Evolutionary conservation across 2,113 vertebrate species (phyloP).

Genomic region (Pipra filicauda): DNA sequence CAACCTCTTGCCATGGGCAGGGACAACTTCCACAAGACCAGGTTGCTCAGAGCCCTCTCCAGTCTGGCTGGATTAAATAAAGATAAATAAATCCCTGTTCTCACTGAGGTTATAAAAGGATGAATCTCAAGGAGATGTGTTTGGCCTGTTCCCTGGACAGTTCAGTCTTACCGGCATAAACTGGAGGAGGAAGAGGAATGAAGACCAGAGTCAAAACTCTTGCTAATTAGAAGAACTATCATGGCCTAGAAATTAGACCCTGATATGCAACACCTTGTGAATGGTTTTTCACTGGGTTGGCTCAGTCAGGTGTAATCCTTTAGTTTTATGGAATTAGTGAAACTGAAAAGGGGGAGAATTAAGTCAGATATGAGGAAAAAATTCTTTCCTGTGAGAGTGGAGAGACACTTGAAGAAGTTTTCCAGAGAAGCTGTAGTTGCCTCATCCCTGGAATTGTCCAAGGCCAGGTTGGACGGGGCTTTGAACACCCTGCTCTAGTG

Average conservation of each 20-base stretch:
- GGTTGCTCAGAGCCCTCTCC: not conserved
- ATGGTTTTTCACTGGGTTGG: accelerated
- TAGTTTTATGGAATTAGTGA: not conserved
- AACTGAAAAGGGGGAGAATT: not conserved
- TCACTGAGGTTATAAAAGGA: not conserved
- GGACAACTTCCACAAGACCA: not conserved
- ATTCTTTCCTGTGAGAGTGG: not conserved
- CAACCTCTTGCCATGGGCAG: not conserved
- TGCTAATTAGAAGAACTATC: not conserved
- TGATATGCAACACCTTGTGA: not conserved
- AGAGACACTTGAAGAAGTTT: not conserved
- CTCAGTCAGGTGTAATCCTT: not conserved
- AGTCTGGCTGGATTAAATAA: not conserved
- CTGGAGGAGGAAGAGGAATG: not conserved
- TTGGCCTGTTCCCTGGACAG: not conserved
- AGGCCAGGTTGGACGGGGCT: not conserved
- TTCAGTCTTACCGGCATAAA: not conserved
- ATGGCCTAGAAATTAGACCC: not conserved
- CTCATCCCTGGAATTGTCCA: not conserved
- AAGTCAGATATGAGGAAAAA: not conserved
- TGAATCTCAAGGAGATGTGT: not conserved
- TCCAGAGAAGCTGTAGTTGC: not conserved
- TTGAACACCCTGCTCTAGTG: not conserved
- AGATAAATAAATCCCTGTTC: not conserved
- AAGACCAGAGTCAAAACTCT: not conserved